phyloP scores from a whole-genome alignment of 2,797 vertebrate genomes.

The Hipposideros larvatus region DNA sequence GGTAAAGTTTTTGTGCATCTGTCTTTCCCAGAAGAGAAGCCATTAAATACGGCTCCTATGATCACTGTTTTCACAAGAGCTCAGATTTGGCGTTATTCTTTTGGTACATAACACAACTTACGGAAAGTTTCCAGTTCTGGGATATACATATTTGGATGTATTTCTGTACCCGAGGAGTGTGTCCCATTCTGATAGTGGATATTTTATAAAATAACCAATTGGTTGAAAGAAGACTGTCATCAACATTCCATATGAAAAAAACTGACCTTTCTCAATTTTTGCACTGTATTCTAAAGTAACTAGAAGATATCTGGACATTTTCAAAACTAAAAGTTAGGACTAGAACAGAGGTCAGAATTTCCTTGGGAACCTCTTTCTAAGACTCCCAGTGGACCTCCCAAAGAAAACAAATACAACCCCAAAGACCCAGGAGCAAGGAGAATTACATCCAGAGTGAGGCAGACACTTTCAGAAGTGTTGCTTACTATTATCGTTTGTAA shows the following conservation, averaged over 20 bases:
- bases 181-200: not conserved
- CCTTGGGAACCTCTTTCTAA: not conserved
- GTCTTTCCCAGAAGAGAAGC: constrained; percentile 72
- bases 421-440: not conserved
- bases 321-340: constrained; percentile 49
- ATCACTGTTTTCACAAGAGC: constrained; percentile 55
- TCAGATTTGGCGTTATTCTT: constrained; percentile 32
- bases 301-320: constrained; percentile 13
- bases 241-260: not conserved
- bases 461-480: not conserved
- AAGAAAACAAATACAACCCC: constrained; percentile 35
- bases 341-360: constrained; percentile 35
- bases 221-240: not conserved
- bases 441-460: not conserved
- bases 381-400: not conserved
- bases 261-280: not conserved
- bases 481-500: not conserved
- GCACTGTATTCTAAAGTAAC: not conserved
- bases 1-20: constrained; percentile 66
- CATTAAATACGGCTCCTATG: constrained; percentile 64
- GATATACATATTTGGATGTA: not conserved
- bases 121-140: constrained; percentile 39
- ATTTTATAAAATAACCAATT: constrained; percentile 49
- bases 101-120: constrained; percentile 24
- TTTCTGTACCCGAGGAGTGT: not conserved